Percentiles rank a stretch among this genome's conserved stretches.
These are phyloP conservation scores for Scaptomyza parva DNA, from an alignment of 2,888 invertebrate species.

Conservation along the genomic window DNA sequence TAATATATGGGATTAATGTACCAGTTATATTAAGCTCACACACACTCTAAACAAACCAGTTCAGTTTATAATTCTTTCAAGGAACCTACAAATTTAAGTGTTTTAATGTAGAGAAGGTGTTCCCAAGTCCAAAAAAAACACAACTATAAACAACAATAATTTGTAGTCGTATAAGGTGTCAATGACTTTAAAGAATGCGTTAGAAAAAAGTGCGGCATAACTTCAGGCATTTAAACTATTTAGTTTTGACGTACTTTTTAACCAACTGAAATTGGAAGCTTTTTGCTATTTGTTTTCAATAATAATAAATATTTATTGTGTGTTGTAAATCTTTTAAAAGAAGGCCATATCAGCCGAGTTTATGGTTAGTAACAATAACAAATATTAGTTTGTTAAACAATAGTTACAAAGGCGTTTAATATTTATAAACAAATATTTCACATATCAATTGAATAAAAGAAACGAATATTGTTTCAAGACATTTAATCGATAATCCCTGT, in stretches of 20 bases:
- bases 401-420: too few relatives aligned
- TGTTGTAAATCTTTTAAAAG: neutral
- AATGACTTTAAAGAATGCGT: conserved; percentile 29
- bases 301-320: neutral
- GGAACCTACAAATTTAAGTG: conserved; percentile 19
- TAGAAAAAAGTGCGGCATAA: conserved; percentile 37
- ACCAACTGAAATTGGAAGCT: neutral
- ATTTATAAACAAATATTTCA: too few relatives aligned
- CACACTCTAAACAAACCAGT: conserved; percentile 22
- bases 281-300: neutral
- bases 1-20: conserved; percentile 36
- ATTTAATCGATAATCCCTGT: too few relatives aligned
- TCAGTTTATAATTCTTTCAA: conserved; percentile 15
- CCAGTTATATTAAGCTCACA: conserved; percentile 13
- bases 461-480: too few relatives aligned
- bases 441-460: too few relatives aligned
- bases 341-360: neutral
- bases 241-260: neutral
- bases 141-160: neutral
- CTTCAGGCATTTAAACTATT: conserved; percentile 32
- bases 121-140: conserved; percentile 5
- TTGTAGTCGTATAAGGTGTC: conserved; percentile 18
- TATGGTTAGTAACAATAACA: neutral
- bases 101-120: conserved; percentile 17
- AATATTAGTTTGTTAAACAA: too few relatives aligned